Base-by-base conservation (phyloP, 2,888 invertebrate species). In the Tetranychus truncatus region DNA sequence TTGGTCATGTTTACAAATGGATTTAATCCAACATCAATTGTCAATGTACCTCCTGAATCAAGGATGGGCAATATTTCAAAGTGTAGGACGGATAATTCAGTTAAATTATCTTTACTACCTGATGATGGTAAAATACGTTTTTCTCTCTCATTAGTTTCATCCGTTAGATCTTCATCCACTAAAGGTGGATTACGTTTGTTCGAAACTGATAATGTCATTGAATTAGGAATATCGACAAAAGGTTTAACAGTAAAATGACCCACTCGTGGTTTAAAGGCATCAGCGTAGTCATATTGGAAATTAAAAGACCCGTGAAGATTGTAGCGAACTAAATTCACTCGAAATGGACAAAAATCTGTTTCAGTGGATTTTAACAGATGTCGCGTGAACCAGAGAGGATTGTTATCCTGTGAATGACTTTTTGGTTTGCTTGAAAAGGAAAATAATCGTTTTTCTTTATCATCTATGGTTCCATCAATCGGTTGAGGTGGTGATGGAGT, bases 1-100 rank as follows among this genome's bases (percentile, higher is more conserved):
- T 74, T 24, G 20, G 65, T 71, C 24, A 15, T 46, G 76, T 77
- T 77, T 75, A 80, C 86, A 79, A 84, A 87, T 82, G 87, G 87
- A 79, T 88, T 85, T 55, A 74, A 34, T 18, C 67, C 66, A 24
- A 74, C 18, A 74, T 89, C 88, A 78, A 91, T 86, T 0, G 87
- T 86, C 24, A 92, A 81, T 2, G 89, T 91, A 0, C 92, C 92
- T 0, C 93, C 93, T 55, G 89, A 88, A 80, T 92, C 92, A 76
- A 86, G 84, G 44, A 88, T 86, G 76, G 88, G 86, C 66, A 88
- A 87, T 15, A 92, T 84, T 75, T 86, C 85, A 81, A 91, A 91
- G 77, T 88, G 86, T 74, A 91, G 84, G 0, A 88, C 20, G 24
- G 55, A 34, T 55, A 55, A 45, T 73, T 45, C 18, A 72, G 72